phyloP scores from a whole-genome alignment of 1,140 invertebrate species.

The Cylas formicarius region DNA sequence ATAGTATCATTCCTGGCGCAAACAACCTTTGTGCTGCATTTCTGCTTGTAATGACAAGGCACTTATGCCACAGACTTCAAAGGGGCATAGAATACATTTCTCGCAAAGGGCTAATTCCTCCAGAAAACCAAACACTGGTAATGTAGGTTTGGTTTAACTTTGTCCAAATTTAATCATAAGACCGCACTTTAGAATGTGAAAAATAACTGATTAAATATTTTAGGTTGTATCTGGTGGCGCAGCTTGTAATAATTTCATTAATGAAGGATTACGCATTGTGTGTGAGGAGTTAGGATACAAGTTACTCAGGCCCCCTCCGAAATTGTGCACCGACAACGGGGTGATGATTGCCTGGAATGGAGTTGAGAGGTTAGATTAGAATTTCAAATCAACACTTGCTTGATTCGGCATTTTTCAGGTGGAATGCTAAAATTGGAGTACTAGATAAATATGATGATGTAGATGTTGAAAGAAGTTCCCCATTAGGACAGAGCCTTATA shows the following conservation, averaged over 20 bases:
- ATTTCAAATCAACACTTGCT: background rate
- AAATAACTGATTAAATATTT: slow-evolving; percentile 14
- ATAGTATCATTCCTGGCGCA: slow-evolving; percentile 69
- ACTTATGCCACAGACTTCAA: slow-evolving; percentile 74
- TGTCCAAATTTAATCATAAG: background rate
- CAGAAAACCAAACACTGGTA: slow-evolving; percentile 53
- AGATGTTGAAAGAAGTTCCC: slow-evolving; percentile 40
- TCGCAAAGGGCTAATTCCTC: slow-evolving; percentile 51
- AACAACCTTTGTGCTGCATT: slow-evolving; percentile 81
- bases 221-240: slow-evolving; percentile 92
- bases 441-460: slow-evolving; percentile 46
- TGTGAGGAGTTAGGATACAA: slow-evolving; percentile 59
- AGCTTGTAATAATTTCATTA: slow-evolving; percentile 84
- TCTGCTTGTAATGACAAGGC: slow-evolving; percentile 65
- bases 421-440: slow-evolving; percentile 42
- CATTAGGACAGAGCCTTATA: slow-evolving; percentile 52
- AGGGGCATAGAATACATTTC: slow-evolving; percentile 73
- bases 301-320: slow-evolving; percentile 69
- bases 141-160: slow-evolving; percentile 2
- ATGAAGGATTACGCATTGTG: slow-evolving; percentile 57
- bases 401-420: slow-evolving; percentile 40
- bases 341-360: slow-evolving; percentile 99
- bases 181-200: background rate
- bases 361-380: slow-evolving; percentile 57
- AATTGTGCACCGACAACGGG: slow-evolving; percentile 94